phyloP scores from a whole-genome alignment of 1,140 invertebrate genomes.

The Pemphigus obesinymphae region DNA sequence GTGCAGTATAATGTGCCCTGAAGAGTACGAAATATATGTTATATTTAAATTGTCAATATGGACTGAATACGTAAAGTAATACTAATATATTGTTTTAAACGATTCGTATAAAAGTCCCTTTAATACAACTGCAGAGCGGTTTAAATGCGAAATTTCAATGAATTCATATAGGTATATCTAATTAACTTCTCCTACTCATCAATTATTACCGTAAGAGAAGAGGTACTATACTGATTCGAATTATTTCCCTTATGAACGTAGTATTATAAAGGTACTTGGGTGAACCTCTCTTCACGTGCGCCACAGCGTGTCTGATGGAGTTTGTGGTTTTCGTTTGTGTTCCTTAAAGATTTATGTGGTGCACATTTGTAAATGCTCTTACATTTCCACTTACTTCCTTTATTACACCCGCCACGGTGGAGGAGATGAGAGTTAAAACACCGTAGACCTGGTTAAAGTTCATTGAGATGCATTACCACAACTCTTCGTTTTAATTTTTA shows the following conservation, averaged over 20 bases:
- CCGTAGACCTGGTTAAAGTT: background rate
- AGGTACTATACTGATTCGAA: background rate
- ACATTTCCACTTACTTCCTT: background rate
- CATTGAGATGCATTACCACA: background rate
- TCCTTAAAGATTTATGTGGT: background rate
- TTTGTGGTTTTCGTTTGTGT: constrained; percentile 11
- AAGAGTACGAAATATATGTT: background rate
- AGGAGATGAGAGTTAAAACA: no score
- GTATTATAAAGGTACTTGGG: background rate
- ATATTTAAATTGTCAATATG: background rate
- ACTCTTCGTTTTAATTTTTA: background rate
- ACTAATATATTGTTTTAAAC: background rate
- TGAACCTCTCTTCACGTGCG: background rate
- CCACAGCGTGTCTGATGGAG: background rate
- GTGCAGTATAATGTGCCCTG: background rate
- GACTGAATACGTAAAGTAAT: background rate
- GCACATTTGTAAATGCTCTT: background rate
- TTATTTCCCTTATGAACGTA: background rate
- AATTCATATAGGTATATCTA: background rate
- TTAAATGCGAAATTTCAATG: background rate
- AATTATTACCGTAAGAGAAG: background rate
- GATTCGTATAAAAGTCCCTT: background rate
- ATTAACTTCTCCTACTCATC: background rate
- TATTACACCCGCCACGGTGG: background rate
- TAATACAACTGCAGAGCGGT: no score